Evolutionary conservation across 2,797 vertebrate species (phyloP).

Genomic region (Smutsia temminckii): DNA sequence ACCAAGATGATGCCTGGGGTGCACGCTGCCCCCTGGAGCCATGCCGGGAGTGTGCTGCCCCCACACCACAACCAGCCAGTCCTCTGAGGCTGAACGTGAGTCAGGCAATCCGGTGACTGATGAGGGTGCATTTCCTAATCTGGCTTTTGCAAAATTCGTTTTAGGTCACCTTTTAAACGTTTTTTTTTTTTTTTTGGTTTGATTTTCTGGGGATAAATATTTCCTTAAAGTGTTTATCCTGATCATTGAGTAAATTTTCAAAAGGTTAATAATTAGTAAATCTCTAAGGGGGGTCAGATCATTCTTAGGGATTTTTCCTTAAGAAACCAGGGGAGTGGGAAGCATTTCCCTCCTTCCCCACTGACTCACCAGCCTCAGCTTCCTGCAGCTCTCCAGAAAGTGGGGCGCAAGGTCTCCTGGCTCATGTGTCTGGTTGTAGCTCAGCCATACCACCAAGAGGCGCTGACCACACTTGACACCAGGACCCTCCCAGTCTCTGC

Average conservation of each 20-base stretch:
- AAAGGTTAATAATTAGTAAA: neutral
- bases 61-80: neutral
- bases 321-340: neutral
- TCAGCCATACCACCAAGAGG: too few species aligned
- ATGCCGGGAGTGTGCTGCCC: neutral
- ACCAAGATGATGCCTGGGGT: neutral
- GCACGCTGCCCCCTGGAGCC: neutral
- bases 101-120: neutral
- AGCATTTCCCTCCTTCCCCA: rapidly evolving
- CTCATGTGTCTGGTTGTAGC: too few species aligned
- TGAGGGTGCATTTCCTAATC: neutral
- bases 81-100: neutral
- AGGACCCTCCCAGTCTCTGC: neutral
- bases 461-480: neutral
- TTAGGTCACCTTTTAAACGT: neutral
- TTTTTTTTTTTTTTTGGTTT: neutral
- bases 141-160: neutral
- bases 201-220: neutral
- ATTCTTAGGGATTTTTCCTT: neutral
- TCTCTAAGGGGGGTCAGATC: neutral
- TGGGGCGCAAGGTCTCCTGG: neutral
- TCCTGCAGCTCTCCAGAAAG: neutral
- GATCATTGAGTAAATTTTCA: neutral
- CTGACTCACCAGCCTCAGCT: neutral
- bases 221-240: neutral